Evolutionary conservation across 2,888 invertebrate genomes (phyloP).

Genomic region (Chrysopilus asiliformis): DNA sequence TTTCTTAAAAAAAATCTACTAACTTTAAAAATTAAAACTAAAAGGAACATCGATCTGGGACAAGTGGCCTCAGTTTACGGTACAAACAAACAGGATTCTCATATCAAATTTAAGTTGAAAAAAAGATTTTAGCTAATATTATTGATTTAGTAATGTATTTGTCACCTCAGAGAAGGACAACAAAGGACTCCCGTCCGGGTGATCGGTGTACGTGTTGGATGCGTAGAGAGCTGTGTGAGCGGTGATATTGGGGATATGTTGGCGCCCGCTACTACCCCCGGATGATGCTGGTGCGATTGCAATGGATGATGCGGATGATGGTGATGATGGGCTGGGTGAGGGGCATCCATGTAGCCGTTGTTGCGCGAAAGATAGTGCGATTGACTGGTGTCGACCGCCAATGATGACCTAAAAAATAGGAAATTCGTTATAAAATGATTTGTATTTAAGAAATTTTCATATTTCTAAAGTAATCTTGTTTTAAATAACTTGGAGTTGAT

Average conservation of each 20-base stretch:
- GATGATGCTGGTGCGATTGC: conserved; percentile 21
- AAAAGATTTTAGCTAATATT: too few species aligned
- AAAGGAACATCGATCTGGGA: too few species aligned
- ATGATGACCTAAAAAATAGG: conserved; percentile 12
- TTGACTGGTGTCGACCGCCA: conserved; percentile 21
- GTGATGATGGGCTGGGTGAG: conserved; percentile 26
- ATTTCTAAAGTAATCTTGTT: too few species aligned
- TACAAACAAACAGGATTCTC: too few species aligned
- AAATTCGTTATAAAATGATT: too few species aligned
- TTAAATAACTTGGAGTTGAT: too few species aligned
- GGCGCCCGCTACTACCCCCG: conserved; percentile 27
- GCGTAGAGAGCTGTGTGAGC: conserved; percentile 36
- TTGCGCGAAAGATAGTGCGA: conserved; percentile 21
- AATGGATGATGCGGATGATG: conserved; percentile 28
- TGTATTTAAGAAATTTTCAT: too few species aligned
- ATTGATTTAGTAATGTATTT: conserved; percentile 57
- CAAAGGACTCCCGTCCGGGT: conserved; percentile 54
- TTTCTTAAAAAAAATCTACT: too few species aligned
- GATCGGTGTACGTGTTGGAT: conserved; percentile 39
- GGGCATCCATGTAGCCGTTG: conserved; percentile 27
- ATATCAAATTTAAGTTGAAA: too few species aligned
- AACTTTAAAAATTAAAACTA: too few species aligned
- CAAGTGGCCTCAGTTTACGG: too few species aligned
- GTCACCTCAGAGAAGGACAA: conserved; percentile 68
- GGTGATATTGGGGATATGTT: conserved; percentile 36